Base-by-base conservation (phyloP, 1,140 invertebrate genomes). In the Aphaenogaster ashmeadi region DNA sequence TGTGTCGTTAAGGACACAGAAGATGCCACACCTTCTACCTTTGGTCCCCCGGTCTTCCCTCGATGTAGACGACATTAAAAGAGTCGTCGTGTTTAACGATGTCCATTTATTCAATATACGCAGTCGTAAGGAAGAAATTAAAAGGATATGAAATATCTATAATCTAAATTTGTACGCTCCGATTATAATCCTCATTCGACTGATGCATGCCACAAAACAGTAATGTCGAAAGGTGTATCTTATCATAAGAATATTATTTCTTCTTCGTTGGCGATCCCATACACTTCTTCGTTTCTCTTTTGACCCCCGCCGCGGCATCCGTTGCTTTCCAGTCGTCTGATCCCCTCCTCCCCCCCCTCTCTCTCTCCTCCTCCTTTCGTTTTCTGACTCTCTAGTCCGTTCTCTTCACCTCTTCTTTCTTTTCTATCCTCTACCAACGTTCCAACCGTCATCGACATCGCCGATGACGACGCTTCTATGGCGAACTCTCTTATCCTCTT, bases 401-500 rank as follows among this genome's bases (percentile, higher is more conserved):
- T 47, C 64, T 54, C 41, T 36, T 15, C 33, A 41, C 7, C 44
- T 41, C 27, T 18, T 71, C 58, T 15, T 60, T 27, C 27, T 27
- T 18, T 36, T 60, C 33, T 71, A 60, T 74, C 69, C 52, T 41
- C 8, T 11, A 44, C 27, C 52, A 56, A 47, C 27, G 52, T 60
- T 83, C 41, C 69, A 84, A 84, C 80, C 69, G 80, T 71, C 80
- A 84, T 75, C 69, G 78, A 56, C 60, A 79, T 21, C 21, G 54
- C 69, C 67, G 69, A 74, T 75, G 80, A 84, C 54, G 80, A 60
- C 80, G 80, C 69, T 74, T 15, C 80, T 60, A 50, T 7, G 33
- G 41, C 54, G 18, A 74, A 60, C 80, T 84, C 56, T 44, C 80
- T 60, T 44, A 11, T 58, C 33, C 54, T 74, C 18, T 27, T 71